Conservation (phyloP, 1,140 invertebrate genomes). For the Octopus bimaculoides region DNA sequence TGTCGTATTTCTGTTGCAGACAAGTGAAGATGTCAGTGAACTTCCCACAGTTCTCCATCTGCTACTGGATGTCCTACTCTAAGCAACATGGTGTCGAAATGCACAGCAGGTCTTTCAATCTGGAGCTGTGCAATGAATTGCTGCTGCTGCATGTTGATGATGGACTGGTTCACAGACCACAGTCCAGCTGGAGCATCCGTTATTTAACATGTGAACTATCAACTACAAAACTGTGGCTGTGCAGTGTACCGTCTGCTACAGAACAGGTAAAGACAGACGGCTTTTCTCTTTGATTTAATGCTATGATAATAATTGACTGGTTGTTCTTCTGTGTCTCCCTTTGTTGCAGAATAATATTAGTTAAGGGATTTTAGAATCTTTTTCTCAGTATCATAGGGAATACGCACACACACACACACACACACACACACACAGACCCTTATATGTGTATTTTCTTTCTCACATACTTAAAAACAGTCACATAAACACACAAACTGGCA, state of each 20-base stretch:
- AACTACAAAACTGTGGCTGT: constrained; percentile 88
- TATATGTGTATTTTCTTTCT: too few relatives aligned
- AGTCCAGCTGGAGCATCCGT: constrained; percentile 85
- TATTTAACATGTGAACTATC: constrained; percentile 91
- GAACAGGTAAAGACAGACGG: constrained; percentile 22
- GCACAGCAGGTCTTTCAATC: constrained; percentile 74
- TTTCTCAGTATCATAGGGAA: too few relatives aligned
- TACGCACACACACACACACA: too few relatives aligned
- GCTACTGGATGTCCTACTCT: constrained; percentile 98
- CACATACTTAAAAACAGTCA: too few relatives aligned
- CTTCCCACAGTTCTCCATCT: constrained; percentile 87
- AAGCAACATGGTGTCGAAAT: constrained; percentile 92
- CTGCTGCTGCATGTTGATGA: constrained; percentile 75
- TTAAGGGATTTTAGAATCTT: too few relatives aligned
- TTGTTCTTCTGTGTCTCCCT: background rate
- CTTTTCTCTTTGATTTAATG: too few relatives aligned
- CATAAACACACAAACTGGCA: too few relatives aligned
- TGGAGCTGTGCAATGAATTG: constrained; percentile 61
- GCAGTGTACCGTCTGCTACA: constrained; percentile 63
- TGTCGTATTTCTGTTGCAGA: constrained; percentile 52
- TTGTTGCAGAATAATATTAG: background rate
- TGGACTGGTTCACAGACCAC: constrained; percentile 79
- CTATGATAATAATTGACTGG: too few relatives aligned
- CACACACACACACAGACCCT: too few relatives aligned
- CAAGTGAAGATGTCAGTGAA: constrained; percentile 81